Percentiles rank a stretch among this genome's conserved stretches.
Conservation (phyloP, 2,797 vertebrate genomes). For the Apogon hyalosoma region DNA sequence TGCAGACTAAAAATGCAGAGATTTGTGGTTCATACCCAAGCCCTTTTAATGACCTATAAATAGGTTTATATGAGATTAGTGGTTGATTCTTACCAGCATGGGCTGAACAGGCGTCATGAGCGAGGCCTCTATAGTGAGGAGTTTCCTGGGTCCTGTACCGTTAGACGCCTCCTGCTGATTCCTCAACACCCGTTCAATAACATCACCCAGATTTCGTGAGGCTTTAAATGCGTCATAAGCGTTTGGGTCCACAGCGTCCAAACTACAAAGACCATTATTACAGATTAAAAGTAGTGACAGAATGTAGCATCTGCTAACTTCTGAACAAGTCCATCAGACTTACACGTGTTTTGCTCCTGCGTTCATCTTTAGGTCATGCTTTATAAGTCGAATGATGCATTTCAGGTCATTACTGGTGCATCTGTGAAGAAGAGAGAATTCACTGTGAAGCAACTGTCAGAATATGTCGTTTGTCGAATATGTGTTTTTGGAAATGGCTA, state of each 20-base stretch:
- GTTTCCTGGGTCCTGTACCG: conserved; percentile 86
- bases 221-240: conserved; percentile 98
- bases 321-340: conserved; percentile 66
- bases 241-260: conserved; percentile 96
- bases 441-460: not conserved
- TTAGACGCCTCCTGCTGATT: conserved; percentile 91
- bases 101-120: conserved; percentile 98
- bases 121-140: conserved; percentile 91
- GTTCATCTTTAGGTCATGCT: conserved; percentile 98
- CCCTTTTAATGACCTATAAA: not conserved
- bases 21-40: too few relatives aligned
- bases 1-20: too few relatives aligned
- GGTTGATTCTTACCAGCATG: conserved; percentile 89
- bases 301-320: not conserved
- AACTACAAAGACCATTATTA: conserved; percentile 70
- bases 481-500: not conserved
- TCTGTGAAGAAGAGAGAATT: conserved; percentile 70
- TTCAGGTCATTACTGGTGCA: conserved; percentile 97
- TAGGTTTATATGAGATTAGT: not conserved
- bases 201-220: conserved; percentile 94
- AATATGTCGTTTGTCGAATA: not conserved
- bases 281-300: not conserved
- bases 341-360: conserved; percentile 97
- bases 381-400: conserved; percentile 94
- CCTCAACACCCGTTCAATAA: conserved; percentile 92